phyloP scores from a whole-genome alignment of 2,797 vertebrate species.

The Hybognathus amarus region DNA sequence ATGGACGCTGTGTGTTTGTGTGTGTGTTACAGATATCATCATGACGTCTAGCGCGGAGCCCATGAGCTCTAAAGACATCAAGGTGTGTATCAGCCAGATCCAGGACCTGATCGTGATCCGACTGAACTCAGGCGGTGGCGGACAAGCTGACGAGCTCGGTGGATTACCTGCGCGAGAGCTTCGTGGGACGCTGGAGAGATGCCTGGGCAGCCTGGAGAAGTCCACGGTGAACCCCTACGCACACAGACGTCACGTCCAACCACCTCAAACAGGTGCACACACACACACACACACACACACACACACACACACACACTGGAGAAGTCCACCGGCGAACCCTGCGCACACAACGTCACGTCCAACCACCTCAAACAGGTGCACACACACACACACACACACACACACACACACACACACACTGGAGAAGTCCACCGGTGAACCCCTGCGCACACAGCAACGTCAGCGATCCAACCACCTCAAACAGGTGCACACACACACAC shows the following conservation, averaged over 20 bases:
- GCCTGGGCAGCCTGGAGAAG: conserved; percentile 93
- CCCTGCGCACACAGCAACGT: too few relatives aligned
- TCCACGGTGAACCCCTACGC: conserved; percentile 84
- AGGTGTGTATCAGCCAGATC: conserved; percentile 94
- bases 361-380: too few relatives aligned
- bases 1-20: too few relatives aligned
- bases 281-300: too few relatives aligned
- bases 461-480: too few relatives aligned
- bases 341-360: too few relatives aligned
- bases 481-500: too few relatives aligned
- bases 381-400: too few relatives aligned
- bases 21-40: conserved; percentile 82
- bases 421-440: too few relatives aligned
- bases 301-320: too few relatives aligned
- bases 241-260: conserved; percentile 90
- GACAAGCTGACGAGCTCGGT: conserved; percentile 97
- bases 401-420: background rate
- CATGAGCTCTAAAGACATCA: conserved; percentile 90
- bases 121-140: conserved; percentile 94
- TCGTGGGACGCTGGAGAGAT: conserved; percentile 94
- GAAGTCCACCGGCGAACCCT: too few relatives aligned
- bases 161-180: conserved; percentile 96
- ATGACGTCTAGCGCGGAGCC: conserved; percentile 90
- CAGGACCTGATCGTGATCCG: conserved; percentile 94
- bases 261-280: conserved; percentile 66